Percentiles rank a stretch among this genome's conserved stretches.
These are phyloP conservation scores for Tadarida brasiliensis DNA, from an alignment of 2,797 vertebrate genomes.

Conservation along the genomic window DNA sequence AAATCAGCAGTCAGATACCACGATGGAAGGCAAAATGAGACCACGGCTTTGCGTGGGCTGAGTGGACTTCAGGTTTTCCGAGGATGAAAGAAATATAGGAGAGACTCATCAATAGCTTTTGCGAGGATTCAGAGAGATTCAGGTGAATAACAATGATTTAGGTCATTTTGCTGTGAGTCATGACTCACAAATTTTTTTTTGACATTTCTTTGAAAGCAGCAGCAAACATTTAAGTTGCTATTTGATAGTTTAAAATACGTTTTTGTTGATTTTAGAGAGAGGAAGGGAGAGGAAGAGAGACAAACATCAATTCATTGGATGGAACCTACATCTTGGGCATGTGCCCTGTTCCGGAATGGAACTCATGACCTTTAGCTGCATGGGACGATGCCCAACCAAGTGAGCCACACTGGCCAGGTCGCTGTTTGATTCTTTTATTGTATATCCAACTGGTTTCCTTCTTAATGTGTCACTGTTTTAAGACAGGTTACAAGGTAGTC, in stretches of 20 bases:
- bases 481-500: too few relatives aligned
- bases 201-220: not conserved
- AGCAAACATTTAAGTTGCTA: not conserved
- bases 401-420: too few relatives aligned
- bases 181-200: not conserved
- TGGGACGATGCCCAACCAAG: too few relatives aligned
- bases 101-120: not conserved
- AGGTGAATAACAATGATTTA: not conserved
- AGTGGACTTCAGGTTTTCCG: not conserved
- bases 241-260: not conserved
- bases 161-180: not conserved
- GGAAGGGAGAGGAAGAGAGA: too few relatives aligned
- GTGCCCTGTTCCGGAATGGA: too few relatives aligned
- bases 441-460: not conserved
- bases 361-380: too few relatives aligned
- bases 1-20: not conserved
- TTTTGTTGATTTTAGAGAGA: too few relatives aligned
- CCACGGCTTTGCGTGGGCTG: not conserved
- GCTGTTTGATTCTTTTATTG: too few relatives aligned
- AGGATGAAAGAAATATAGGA: not conserved
- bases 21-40: not conserved
- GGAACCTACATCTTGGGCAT: too few relatives aligned
- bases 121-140: not conserved
- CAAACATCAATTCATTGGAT: too few relatives aligned
- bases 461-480: not conserved